phyloP scores from a whole-genome alignment of 2,113 vertebrate species.

The Pseudopipra pipra region DNA sequence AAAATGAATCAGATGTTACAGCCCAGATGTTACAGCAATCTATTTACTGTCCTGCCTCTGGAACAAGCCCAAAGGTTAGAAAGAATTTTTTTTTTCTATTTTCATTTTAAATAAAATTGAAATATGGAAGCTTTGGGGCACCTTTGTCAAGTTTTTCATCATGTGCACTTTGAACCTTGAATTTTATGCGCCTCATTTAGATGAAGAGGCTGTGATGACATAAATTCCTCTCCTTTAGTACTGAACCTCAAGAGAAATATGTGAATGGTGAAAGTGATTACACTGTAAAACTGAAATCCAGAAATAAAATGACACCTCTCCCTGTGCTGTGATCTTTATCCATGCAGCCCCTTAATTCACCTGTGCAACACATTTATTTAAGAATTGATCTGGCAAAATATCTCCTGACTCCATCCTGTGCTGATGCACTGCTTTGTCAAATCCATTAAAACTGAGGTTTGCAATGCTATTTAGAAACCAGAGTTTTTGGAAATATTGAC shows the following conservation, averaged over 20 bases:
- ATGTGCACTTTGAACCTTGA: background rate
- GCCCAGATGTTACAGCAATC: conserved; percentile 1
- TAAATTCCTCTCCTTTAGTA: background rate
- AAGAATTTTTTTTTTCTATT: background rate
- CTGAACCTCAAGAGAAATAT: background rate
- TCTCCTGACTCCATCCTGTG: background rate
- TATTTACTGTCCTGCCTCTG: conserved; percentile 50
- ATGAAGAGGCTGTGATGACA: background rate
- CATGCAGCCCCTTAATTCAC: background rate
- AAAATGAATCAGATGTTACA: conserved; percentile 11
- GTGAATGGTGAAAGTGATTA: background rate
- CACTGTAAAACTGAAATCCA: background rate
- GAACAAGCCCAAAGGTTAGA: background rate
- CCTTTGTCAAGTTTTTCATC: background rate
- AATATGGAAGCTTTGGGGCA: background rate
- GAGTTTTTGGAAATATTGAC: background rate
- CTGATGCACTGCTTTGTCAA: conserved; percentile 8
- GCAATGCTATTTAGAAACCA: background rate
- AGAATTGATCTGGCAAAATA: background rate
- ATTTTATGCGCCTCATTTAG: background rate
- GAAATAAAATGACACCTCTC: background rate
- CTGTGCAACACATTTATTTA: background rate
- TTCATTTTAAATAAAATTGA: background rate
- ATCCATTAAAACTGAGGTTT: background rate
- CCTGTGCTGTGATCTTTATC: background rate